A percentile compares a stretch with the other conserved stretches of the same genome.
phyloP scores from a whole-genome alignment of 2,113 vertebrate genomes.

The Oreochromis aureus region DNA sequence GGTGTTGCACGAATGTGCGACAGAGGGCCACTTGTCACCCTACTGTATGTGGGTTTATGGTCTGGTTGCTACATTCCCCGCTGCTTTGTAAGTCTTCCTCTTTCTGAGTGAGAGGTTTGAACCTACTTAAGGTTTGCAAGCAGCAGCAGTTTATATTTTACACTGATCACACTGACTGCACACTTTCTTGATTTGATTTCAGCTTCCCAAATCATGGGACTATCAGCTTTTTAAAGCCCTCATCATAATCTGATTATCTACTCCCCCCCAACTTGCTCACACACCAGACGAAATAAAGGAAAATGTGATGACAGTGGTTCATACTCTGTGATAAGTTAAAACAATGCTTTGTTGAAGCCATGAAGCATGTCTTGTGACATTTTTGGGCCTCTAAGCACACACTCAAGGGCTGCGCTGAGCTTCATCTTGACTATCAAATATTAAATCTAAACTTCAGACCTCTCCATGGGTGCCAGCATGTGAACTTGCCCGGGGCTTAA shows the following conservation, averaged over 20 bases:
- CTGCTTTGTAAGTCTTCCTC: constrained; percentile 53
- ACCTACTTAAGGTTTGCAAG: neutral
- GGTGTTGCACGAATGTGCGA: constrained; percentile 30
- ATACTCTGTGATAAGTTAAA: neutral
- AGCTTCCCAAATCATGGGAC: neutral
- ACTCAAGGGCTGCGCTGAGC: neutral
- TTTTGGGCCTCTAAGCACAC: neutral
- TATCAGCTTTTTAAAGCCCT: neutral
- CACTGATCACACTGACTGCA: neutral
- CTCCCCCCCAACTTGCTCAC: neutral
- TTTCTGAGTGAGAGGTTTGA: neutral
- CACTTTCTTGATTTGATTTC: neutral
- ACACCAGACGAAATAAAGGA: neutral
- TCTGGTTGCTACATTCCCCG: constrained; percentile 74
- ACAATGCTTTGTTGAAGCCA: neutral
- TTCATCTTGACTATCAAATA: neutral
- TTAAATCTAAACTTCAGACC: neutral
- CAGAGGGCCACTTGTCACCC: constrained; percentile 51
- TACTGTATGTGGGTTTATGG: constrained; percentile 57
- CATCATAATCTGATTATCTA: neutral
- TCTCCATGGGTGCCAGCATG: neutral
- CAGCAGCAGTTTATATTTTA: neutral
- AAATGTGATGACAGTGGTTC: neutral
- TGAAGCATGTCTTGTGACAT: neutral
- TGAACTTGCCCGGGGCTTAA: constrained; percentile 14